These are phyloP conservation scores for Petrocephalus sullivani DNA, from an alignment of 2,797 vertebrate species.

Conservation along the genomic window DNA sequence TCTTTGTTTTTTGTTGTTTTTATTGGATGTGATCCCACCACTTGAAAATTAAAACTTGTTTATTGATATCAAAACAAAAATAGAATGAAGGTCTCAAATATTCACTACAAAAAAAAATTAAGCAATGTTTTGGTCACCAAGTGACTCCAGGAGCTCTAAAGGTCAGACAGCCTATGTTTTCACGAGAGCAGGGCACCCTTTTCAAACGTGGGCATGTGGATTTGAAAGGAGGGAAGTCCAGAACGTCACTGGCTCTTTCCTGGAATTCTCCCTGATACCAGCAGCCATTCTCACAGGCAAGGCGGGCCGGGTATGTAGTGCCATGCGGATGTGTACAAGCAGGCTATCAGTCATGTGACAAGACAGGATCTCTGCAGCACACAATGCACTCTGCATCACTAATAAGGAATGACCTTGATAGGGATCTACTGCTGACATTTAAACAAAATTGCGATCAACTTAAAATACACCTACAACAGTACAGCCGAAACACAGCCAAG, in stretches of 20 bases:
- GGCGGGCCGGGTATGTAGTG: neutral
- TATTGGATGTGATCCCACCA: neutral
- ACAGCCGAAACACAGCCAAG: neutral
- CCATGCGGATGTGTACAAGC: neutral
- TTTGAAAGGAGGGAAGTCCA: constrained; percentile 49
- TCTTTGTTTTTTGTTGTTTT: neutral
- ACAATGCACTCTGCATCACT: neutral
- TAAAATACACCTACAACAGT: neutral
- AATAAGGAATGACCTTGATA: constrained; percentile 7
- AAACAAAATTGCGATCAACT: neutral
- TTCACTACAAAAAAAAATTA: neutral
- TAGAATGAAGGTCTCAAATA: neutral
- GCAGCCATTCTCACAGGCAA: constrained; percentile 25
- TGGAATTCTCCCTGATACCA: constrained; percentile 42
- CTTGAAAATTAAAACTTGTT: neutral
- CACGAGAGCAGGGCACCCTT: neutral
- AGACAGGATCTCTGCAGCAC: constrained; percentile 6
- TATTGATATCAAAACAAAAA: neutral
- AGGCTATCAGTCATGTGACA: constrained; percentile 35
- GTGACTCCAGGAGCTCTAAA: neutral
- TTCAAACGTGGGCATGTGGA: constrained; percentile 21
- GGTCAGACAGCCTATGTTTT: neutral
- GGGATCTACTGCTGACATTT: constrained; percentile 14
- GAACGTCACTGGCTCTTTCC: constrained; percentile 48
- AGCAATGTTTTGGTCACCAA: neutral